These are phyloP conservation scores for Thera obeliscata DNA, from an alignment of 2,888 invertebrate species.

Conservation along the genomic window DNA sequence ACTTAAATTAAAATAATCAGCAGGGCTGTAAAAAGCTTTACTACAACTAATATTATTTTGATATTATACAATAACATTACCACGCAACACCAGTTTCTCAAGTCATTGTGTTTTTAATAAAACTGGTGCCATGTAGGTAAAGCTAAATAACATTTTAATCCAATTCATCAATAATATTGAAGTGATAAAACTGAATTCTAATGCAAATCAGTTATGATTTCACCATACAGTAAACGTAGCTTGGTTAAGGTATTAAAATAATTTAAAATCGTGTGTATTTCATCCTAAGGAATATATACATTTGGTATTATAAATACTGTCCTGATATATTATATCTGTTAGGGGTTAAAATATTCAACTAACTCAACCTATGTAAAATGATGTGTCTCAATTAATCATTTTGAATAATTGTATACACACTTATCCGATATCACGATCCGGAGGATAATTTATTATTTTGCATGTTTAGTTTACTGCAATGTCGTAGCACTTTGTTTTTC, in stretches of 20 bases:
- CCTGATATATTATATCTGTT: slow-evolving; percentile 58
- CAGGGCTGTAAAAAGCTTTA: slow-evolving; percentile 72
- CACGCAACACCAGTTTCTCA: slow-evolving; percentile 15
- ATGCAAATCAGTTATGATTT: slow-evolving; percentile 2
- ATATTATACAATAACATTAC: slow-evolving; percentile 32
- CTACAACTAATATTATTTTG: slow-evolving; percentile 52
- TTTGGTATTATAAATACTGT: slow-evolving; percentile 80
- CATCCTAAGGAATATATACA: slow-evolving; percentile 61
- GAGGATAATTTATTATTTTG: no score
- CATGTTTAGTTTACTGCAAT: no score
- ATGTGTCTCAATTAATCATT: no score
- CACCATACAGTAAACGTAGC: neutral
- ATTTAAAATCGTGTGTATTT: slow-evolving; percentile 24
- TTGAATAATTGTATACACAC: no score
- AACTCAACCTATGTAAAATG: slow-evolving; percentile 1
- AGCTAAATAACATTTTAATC: slow-evolving; percentile 12
- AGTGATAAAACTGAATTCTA: slow-evolving; percentile 34
- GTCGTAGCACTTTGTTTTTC: no score
- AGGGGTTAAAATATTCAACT: slow-evolving; percentile 35
- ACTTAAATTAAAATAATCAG: slow-evolving; percentile 62
- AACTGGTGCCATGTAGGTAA: slow-evolving; percentile 23
- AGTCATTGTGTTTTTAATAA: neutral
- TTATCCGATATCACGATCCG: no score
- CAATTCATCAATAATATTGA: slow-evolving; percentile 28
- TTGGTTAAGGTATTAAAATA: neutral